These are phyloP conservation scores for Eurytemora carolleeae DNA, from an alignment of 1,140 invertebrate species.

Conservation along the genomic window DNA sequence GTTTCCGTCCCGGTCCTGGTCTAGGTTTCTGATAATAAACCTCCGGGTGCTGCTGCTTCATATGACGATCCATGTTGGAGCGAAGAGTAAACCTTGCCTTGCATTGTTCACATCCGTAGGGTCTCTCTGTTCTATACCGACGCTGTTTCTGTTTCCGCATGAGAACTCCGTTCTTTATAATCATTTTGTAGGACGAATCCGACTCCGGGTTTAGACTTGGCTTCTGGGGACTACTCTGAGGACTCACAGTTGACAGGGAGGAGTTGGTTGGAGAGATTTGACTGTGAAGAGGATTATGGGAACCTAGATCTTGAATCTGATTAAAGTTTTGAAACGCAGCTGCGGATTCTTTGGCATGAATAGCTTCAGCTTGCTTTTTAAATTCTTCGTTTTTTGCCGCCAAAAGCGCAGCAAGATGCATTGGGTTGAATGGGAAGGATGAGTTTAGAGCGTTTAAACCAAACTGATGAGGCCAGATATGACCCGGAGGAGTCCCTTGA, in stretches of 20 bases:
- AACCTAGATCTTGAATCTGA: background rate
- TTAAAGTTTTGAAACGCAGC: no score
- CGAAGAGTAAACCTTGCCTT: conserved; percentile 65
- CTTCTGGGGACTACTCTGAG: background rate
- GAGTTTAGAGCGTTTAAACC: no score
- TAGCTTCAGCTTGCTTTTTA: background rate
- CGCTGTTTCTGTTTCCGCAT: conserved; percentile 77
- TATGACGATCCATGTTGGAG: conserved; percentile 79
- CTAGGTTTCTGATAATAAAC: conserved; percentile 40
- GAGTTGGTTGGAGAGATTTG: conserved; percentile 1
- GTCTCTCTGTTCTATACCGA: conserved; percentile 68
- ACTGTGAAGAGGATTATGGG: background rate
- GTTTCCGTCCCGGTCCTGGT: conserved; percentile 10
- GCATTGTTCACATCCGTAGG: conserved; percentile 69
- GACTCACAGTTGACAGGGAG: background rate
- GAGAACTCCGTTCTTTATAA: conserved; percentile 64
- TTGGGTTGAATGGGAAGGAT: background rate
- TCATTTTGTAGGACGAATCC: conserved; percentile 37
- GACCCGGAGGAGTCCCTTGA: background rate
- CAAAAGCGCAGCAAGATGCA: background rate
- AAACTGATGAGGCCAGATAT: no score
- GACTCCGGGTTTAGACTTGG: background rate
- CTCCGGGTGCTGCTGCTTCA: conserved; percentile 78
- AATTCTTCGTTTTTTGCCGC: background rate
- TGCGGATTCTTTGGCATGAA: background rate